A percentile compares a stretch with the other conserved stretches of the same genome.
Evolutionary conservation across 2,797 vertebrate genomes (phyloP).

Genomic region (Cyclopterus lumpus): DNA sequence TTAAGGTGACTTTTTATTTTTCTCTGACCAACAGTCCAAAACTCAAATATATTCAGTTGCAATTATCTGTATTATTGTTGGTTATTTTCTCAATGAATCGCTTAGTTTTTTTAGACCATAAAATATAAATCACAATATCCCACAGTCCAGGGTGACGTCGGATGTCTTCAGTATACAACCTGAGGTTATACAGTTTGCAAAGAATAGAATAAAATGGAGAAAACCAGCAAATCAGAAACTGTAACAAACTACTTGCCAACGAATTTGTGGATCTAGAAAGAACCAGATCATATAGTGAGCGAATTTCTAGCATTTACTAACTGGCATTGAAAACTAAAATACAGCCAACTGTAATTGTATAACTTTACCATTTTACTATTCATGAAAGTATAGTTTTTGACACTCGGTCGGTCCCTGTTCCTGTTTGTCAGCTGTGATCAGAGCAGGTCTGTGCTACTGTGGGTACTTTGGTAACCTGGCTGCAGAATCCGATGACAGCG

Average conservation of each 20-base stretch:
- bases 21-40: too few species aligned
- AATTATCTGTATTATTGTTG: not conserved
- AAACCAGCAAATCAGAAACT: not conserved
- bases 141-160: too few species aligned
- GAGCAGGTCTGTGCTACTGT: constrained; percentile 1
- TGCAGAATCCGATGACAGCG: constrained; percentile 31
- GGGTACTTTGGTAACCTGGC: constrained; percentile 12
- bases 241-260: not conserved
- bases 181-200: not conserved
- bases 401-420: not conserved
- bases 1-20: not conserved
- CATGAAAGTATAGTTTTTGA: not conserved
- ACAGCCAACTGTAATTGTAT: not conserved
- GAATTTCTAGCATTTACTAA: not conserved
- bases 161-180: not conserved
- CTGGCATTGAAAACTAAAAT: not conserved
- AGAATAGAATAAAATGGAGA: not conserved
- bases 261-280: too few species aligned
- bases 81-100: not conserved
- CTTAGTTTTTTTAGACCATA: too few species aligned
- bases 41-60: too few species aligned
- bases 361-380: not conserved
- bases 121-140: too few species aligned
- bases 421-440: constrained; percentile 3
- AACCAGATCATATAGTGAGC: not conserved